phyloP scores from a whole-genome alignment of 2,113 vertebrate species.

The Ageneiosus marmoratus region DNA sequence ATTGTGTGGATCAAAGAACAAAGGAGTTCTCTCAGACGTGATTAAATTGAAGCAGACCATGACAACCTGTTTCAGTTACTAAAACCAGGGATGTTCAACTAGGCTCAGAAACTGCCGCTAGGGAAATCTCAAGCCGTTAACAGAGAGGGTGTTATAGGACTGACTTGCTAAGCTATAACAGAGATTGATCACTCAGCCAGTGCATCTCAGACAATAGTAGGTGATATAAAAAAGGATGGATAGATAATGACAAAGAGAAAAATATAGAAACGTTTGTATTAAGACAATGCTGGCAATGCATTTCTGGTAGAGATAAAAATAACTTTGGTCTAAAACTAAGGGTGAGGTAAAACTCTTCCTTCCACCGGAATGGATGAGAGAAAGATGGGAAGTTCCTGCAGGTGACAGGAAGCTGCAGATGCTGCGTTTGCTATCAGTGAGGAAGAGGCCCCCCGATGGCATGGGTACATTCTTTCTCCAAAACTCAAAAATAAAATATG shows the following conservation, averaged over 20 bases:
- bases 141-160: conserved; percentile 14
- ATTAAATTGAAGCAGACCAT: conserved; percentile 55
- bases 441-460: conserved; percentile 26
- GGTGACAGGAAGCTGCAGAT: conserved; percentile 53
- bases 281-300: neutral
- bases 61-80: conserved; percentile 58
- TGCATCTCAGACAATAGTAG: conserved; percentile 38
- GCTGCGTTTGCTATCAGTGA: conserved; percentile 37
- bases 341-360: conserved; percentile 33
- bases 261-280: neutral
- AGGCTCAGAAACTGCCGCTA: conserved; percentile 23
- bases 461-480: conserved; percentile 10
- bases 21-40: conserved; percentile 53
- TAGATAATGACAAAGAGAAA: neutral
- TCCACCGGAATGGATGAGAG: conserved; percentile 35
- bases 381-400: conserved; percentile 40
- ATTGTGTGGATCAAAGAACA: conserved; percentile 57
- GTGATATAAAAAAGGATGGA: conserved; percentile 24
- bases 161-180: conserved; percentile 40
- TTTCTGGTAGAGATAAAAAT: conserved; percentile 35
- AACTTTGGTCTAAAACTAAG: conserved; percentile 28
- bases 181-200: conserved; percentile 43
- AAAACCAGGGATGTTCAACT: conserved; percentile 49
- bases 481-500: neutral
- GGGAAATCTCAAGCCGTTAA: conserved; percentile 43